Conservation (phyloP, 2,113 vertebrate genomes). For the Pteropus alecto region DNA sequence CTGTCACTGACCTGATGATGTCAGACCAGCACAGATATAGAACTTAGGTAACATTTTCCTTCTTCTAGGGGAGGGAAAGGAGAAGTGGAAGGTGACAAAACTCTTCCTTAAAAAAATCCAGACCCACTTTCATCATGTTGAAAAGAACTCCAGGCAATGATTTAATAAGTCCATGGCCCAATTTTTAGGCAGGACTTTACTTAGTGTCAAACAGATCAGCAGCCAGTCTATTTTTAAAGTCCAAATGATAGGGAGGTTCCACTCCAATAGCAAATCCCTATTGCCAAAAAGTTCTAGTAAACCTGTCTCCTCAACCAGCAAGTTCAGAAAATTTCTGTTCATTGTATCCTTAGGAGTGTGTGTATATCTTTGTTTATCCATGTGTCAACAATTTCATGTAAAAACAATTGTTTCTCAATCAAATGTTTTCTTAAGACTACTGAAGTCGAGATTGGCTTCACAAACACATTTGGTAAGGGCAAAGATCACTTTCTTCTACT, state of each 20-base stretch:
- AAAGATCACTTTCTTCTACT: conserved; percentile 55
- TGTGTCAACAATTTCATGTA: not conserved
- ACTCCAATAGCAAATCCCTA: not conserved
- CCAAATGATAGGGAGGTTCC: conserved; percentile 27
- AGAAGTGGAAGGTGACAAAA: not conserved
- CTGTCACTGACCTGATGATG: not conserved
- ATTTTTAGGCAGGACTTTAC: conserved; percentile 34
- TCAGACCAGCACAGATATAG: not conserved
- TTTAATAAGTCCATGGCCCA: not conserved
- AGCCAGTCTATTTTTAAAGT: conserved; percentile 21
- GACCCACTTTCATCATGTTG: not conserved
- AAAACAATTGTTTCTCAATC: conserved; percentile 44
- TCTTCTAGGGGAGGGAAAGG: not conserved
- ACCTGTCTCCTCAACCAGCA: not conserved
- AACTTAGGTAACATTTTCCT: not conserved
- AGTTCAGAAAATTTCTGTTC: not conserved
- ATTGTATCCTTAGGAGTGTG: not conserved
- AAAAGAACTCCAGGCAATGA: not conserved
- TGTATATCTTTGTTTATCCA: not conserved
- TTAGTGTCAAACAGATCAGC: conserved; percentile 18
- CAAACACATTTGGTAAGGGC: conserved; percentile 45
- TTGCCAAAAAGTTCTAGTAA: conserved; percentile 20
- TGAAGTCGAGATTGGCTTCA: not conserved
- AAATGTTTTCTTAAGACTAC: conserved; percentile 43
- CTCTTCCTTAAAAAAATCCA: conserved; percentile 5